A percentile compares a stretch with the other conserved stretches of the same genome.
phyloP scores from a whole-genome alignment of 2,888 invertebrate species.

The Eupithecia tripunctaria region DNA sequence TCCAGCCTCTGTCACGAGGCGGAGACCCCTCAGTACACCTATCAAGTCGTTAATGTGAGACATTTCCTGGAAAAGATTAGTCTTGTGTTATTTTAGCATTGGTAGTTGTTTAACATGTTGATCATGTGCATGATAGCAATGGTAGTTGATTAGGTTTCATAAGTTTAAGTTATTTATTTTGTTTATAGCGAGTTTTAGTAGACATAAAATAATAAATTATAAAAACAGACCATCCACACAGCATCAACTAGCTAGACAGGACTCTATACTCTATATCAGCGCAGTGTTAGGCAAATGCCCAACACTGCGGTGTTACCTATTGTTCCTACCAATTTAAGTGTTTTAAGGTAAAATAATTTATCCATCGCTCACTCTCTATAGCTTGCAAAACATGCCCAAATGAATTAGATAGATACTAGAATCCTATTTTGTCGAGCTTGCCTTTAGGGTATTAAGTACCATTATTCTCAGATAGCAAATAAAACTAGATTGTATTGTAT shows the following conservation, averaged over 20 bases:
- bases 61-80: slow-evolving; percentile 78
- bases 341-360: no score
- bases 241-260: neutral
- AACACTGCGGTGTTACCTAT: no score
- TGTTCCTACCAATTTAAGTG: no score
- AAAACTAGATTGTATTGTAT: neutral
- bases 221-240: no score
- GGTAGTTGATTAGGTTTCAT: neutral
- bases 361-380: no score
- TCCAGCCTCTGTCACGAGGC: slow-evolving; percentile 87
- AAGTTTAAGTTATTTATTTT: neutral
- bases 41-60: slow-evolving; percentile 86
- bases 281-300: no score
- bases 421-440: neutral
- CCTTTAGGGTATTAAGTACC: neutral
- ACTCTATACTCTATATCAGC: no score
- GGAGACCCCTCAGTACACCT: slow-evolving; percentile 88
- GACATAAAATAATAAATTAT: no score
- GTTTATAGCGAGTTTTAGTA: neutral
- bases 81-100: slow-evolving; percentile 27
- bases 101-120: slow-evolving; percentile 41
- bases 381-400: neutral
- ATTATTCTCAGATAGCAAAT: neutral
- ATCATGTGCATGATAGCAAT: neutral
- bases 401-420: neutral